phyloP scores from a whole-genome alignment of 2,113 vertebrate genomes.

The Amblyopsis rosae region DNA sequence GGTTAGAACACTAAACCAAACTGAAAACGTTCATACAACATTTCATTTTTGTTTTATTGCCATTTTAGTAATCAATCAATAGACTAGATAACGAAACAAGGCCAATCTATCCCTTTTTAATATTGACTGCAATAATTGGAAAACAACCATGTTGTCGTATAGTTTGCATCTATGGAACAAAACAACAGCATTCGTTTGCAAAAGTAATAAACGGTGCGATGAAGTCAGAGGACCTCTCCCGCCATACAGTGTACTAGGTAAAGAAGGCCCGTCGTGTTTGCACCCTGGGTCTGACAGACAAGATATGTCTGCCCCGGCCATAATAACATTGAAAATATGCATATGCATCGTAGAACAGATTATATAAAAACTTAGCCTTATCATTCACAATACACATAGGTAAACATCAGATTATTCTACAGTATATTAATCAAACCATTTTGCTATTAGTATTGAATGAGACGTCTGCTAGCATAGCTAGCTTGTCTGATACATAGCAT shows the following conservation, averaged over 20 bases:
- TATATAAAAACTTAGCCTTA: background rate
- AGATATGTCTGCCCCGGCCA: background rate
- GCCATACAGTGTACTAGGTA: conserved; percentile 58
- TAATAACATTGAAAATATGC: background rate
- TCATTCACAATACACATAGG: no score
- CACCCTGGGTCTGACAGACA: conserved; percentile 15
- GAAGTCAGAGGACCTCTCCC: conserved; percentile 55
- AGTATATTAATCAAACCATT: conserved; percentile 5
- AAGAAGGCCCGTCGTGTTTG: conserved; percentile 7
- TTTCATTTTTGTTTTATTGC: background rate
- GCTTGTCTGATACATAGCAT: conserved; percentile 22
- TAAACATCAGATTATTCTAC: no score
- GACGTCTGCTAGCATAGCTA: conserved; percentile 20
- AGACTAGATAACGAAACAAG: background rate
- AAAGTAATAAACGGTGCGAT: no score
- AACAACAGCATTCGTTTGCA: no score
- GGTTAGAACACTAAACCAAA: no score
- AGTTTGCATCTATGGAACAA: no score
- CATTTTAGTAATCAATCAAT: background rate
- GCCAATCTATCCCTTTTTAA: no score
- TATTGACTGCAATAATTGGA: no score
- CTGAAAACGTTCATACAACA: no score
- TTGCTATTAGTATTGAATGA: conserved; percentile 5
- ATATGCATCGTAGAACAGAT: background rate
- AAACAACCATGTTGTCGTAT: no score